phyloP scores from a whole-genome alignment of 2,888 invertebrate genomes.

The Standfussiana lucernea region DNA sequence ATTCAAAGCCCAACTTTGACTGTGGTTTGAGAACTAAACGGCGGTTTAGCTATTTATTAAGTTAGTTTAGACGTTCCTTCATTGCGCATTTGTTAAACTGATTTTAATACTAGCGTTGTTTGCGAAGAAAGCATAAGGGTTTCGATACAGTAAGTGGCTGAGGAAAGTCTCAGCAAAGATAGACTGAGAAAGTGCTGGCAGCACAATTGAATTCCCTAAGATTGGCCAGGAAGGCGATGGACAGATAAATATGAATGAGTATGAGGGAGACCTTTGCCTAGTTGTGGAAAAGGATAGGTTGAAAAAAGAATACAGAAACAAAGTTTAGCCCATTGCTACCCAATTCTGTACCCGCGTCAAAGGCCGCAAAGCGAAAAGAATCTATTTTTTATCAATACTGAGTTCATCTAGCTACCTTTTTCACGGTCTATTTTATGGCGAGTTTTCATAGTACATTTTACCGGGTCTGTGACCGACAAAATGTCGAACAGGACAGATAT shows the following conservation, averaged over 20 bases:
- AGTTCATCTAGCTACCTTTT: conserved; percentile 57
- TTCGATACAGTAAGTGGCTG: not conserved
- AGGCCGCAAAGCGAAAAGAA: conserved; percentile 44
- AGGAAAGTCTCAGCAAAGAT: not conserved
- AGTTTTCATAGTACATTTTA: conserved; percentile 50
- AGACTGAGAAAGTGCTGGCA: not conserved
- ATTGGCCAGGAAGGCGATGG: conserved; percentile 21
- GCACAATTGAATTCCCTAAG: conserved; percentile 18
- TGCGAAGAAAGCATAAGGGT: not conserved
- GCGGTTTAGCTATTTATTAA: conserved; percentile 30
- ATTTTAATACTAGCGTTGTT: conserved; percentile 1
- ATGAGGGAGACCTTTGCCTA: conserved; percentile 15
- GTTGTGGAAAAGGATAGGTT: conserved; percentile 13
- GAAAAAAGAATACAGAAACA: not conserved
- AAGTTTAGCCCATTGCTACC: conserved; percentile 12
- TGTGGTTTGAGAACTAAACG: conserved; percentile 41
- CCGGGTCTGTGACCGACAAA: conserved; percentile 52
- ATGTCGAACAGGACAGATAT: conserved; percentile 46
- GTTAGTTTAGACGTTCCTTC: conserved; percentile 27
- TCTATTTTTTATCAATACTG: conserved; percentile 62
- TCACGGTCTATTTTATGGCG: conserved; percentile 51
- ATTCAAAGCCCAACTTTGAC: conserved; percentile 39
- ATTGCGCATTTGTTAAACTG: conserved; percentile 13
- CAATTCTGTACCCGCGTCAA: conserved; percentile 45
- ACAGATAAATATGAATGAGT: conserved; percentile 50